phyloP scores from a whole-genome alignment of 2,888 invertebrate species.

The Hydropsyche betteni region DNA sequence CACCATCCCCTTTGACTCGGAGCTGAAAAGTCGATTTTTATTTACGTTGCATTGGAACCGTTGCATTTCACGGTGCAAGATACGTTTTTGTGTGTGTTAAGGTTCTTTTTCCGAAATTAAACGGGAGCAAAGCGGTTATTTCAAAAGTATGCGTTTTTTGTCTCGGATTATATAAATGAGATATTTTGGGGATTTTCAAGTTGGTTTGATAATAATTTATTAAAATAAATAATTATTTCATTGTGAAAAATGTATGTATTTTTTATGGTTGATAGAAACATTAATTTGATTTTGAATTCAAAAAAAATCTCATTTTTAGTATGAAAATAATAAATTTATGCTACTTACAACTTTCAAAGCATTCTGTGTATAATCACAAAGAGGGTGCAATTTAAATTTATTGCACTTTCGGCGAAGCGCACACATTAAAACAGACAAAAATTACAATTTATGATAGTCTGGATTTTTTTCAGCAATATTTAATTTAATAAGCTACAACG shows the following conservation, averaged over 20 bases:
- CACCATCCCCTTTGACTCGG: not conserved
- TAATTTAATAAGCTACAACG: not conserved
- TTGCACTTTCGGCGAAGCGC: slow-evolving; percentile 3
- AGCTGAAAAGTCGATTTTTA: slow-evolving; percentile 24
- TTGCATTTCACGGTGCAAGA: not conserved
- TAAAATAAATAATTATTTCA: too few species aligned
- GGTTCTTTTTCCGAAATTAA: too few species aligned
- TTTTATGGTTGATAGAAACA: too few species aligned
- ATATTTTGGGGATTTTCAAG: too few species aligned
- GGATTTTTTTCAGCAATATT: not conserved
- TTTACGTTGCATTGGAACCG: not conserved
- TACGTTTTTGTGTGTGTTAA: not conserved
- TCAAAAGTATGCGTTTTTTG: too few species aligned
- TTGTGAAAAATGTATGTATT: too few species aligned
- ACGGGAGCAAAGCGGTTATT: too few species aligned
- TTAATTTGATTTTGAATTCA: too few species aligned
- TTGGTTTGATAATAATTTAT: too few species aligned
- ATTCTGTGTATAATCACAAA: slow-evolving; percentile 2
- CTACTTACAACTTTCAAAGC: not conserved
- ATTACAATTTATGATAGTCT: slow-evolving; percentile 15
- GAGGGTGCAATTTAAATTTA: slow-evolving; percentile 16
- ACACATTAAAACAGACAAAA: slow-evolving; percentile 1
- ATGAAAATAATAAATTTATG: too few species aligned
- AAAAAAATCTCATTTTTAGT: too few species aligned
- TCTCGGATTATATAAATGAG: too few species aligned